phyloP scores from a whole-genome alignment of 2,113 vertebrate species.

The Mellivora capensis region DNA sequence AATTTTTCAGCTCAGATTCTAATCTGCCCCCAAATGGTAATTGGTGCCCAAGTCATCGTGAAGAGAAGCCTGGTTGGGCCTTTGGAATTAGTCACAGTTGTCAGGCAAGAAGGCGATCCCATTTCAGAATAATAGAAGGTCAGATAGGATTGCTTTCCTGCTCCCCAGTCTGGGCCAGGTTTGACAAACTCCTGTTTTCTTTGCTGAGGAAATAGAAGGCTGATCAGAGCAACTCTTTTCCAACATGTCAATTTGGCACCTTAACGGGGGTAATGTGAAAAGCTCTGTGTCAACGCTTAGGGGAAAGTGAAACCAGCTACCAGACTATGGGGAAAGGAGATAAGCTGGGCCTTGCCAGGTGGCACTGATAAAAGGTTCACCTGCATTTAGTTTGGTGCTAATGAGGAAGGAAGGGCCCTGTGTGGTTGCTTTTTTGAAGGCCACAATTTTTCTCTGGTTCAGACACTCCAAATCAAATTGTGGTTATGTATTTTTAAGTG shows the following conservation, averaged over 20 bases:
- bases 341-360: neutral
- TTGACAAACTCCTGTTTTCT: constrained; percentile 18
- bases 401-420: neutral
- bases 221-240: neutral
- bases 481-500: neutral
- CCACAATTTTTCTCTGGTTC: neutral
- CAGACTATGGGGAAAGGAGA: neutral
- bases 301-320: neutral
- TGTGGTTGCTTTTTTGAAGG: neutral
- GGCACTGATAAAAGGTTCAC: neutral
- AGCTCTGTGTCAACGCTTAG: neutral
- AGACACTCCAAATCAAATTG: neutral
- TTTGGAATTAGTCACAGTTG: constrained; percentile 31
- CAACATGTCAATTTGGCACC: neutral
- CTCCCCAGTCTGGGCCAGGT: neutral
- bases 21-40: constrained; percentile 18
- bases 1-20: constrained; percentile 17
- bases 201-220: neutral
- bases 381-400: neutral
- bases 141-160: neutral
- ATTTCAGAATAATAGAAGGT: constrained; percentile 7
- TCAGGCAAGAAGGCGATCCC: neutral
- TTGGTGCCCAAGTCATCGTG: neutral
- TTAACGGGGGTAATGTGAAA: neutral
- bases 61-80: neutral